phyloP scores from a whole-genome alignment of 2,113 vertebrate genomes.

The Dendrocopos noguchii region DNA sequence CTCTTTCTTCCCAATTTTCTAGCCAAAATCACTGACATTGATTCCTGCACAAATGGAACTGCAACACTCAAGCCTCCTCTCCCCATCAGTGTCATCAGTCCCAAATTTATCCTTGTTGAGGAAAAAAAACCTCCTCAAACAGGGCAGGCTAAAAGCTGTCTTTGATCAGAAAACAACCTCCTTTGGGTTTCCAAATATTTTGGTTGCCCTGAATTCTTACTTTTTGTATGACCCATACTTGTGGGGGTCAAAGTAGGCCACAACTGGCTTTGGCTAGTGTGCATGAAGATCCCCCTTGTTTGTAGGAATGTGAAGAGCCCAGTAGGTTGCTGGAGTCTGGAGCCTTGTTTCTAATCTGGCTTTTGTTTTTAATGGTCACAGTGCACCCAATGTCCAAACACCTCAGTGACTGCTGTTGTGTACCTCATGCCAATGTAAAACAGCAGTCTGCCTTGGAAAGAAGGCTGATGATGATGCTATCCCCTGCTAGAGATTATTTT shows the following conservation, averaged over 20 bases:
- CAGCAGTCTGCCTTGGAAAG: not conserved
- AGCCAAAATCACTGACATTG: not conserved
- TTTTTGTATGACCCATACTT: not conserved
- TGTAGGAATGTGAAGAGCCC: not conserved
- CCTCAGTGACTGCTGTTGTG: not conserved
- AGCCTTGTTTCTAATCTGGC: not conserved
- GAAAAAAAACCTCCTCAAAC: not conserved
- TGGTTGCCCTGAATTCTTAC: not conserved
- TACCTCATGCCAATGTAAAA: not conserved
- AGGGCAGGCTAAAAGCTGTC: not conserved
- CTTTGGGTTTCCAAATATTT: not conserved
- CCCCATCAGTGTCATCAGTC: not conserved
- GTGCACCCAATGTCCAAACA: not conserved
- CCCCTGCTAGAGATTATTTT: not conserved
- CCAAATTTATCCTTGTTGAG: not conserved
- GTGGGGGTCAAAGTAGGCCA: not conserved
- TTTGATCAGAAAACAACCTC: not conserved
- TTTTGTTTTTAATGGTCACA: not conserved
- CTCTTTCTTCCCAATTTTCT: not conserved
- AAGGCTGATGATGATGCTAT: not conserved
- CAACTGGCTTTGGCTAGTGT: not conserved
- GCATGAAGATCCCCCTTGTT: accelerated
- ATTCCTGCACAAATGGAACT: not conserved
- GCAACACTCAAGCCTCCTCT: not conserved
- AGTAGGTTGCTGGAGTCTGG: accelerated